Percentiles rank a stretch among this genome's conserved stretches.
These are phyloP conservation scores for Pachyrhynchus sulphureomaculatus DNA, from an alignment of 1,140 invertebrate species.

Conservation along the genomic window DNA sequence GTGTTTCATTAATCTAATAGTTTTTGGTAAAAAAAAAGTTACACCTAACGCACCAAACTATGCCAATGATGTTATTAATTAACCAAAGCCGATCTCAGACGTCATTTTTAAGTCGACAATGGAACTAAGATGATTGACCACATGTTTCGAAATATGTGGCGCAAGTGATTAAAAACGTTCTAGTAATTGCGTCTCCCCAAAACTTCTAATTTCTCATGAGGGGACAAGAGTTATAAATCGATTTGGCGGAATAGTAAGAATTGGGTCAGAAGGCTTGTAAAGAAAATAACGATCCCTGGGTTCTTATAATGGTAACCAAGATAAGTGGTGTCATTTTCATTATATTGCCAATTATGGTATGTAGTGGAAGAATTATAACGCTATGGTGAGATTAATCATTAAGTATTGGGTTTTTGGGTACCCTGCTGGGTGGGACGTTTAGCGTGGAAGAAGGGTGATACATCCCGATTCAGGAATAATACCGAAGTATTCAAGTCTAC, in stretches of 20 bases:
- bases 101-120: conserved; percentile 86
- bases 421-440: conserved; percentile 50
- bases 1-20: conserved; percentile 67
- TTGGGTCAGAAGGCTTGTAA: conserved; percentile 96
- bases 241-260: conserved; percentile 92
- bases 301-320: conserved; percentile 84
- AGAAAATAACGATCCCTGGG: conserved; percentile 78
- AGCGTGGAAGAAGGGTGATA: conserved; percentile 40
- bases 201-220: conserved; percentile 98
- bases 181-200: conserved; percentile 94
- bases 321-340: conserved; percentile 63
- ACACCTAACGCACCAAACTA: conserved; percentile 81
- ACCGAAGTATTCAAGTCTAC: conserved; percentile 76
- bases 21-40: conserved; percentile 75
- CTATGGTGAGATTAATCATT: conserved; percentile 42
- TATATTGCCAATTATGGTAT: conserved; percentile 52
- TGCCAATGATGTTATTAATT: conserved; percentile 96
- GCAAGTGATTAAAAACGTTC: conserved; percentile 68
- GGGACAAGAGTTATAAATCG: conserved; percentile 94
- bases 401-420: conserved; percentile 45
- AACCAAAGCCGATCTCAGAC: conserved; percentile 89
- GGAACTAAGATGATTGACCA: conserved; percentile 66
- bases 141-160: conserved; percentile 82
- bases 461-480: conserved; percentile 61
- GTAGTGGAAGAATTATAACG: conserved; percentile 53